A percentile compares a stretch with the other conserved stretches of the same genome.
Conservation (phyloP, 53 echinoderm and acorn worm genomes). For the Antedon mediterranea region DNA sequence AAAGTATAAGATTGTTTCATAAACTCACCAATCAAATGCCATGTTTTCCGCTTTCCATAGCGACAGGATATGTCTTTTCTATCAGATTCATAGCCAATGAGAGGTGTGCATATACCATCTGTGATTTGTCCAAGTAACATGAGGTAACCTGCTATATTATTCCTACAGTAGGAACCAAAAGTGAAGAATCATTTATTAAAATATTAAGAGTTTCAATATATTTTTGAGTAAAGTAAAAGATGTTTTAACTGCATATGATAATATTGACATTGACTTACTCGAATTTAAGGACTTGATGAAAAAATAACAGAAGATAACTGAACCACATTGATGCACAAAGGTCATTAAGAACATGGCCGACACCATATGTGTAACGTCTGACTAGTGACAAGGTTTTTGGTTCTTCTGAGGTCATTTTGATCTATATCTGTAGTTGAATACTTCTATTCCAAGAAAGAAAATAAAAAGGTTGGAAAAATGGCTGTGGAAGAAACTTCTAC, state of each 20-base stretch:
- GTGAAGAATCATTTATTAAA: background rate
- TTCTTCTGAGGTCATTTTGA: background rate
- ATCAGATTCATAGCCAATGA: slow-evolving; percentile 94
- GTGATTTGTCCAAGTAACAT: slow-evolving; percentile 75
- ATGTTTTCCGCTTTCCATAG: slow-evolving; percentile 79
- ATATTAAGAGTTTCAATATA: background rate
- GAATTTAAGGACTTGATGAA: slow-evolving; percentile 70
- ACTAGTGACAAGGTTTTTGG: slow-evolving; percentile 16
- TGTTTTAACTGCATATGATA: background rate
- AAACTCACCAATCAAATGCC: slow-evolving; percentile 81
- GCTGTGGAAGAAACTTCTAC: too few species aligned
- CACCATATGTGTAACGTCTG: slow-evolving; percentile 61
- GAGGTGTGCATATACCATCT: slow-evolving; percentile 84
- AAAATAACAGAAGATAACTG: slow-evolving; percentile 84
- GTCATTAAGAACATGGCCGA: slow-evolving; percentile 91
- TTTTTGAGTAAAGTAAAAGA: background rate
- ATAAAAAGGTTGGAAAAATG: too few species aligned
- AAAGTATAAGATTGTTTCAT: too few species aligned
- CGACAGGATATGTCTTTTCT: slow-evolving; percentile 36
- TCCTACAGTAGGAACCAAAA: too few species aligned
- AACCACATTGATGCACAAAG: slow-evolving; percentile 99
- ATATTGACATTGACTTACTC: slow-evolving; percentile 36
- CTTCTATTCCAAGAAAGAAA: too few species aligned
- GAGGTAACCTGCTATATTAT: slow-evolving; percentile 1
- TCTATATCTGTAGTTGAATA: too few species aligned